Conservation (phyloP, 2,888 invertebrate species). For the Lepidochrysops patricia region DNA sequence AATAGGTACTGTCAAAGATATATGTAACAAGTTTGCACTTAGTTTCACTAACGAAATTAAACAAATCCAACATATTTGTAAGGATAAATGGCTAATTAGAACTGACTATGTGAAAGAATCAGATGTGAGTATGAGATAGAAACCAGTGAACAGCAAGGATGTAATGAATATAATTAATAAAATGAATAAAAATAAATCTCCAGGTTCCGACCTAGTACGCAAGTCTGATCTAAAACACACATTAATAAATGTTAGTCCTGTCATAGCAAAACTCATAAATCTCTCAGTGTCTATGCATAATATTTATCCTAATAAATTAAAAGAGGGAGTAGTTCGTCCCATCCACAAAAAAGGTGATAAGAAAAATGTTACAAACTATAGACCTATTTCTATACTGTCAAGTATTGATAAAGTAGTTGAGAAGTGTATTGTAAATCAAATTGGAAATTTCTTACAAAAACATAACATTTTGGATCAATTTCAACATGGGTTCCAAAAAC, state of each 20-base stretch:
- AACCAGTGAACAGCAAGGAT: conserved; percentile 11
- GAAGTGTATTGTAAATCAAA: background rate
- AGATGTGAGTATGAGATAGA: conserved; percentile 14
- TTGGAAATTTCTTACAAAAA: background rate
- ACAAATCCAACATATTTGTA: conserved; percentile 13
- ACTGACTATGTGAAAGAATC: conserved; percentile 5
- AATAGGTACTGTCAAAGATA: too few species aligned
- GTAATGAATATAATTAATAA: conserved; percentile 15
- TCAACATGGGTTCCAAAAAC: background rate
- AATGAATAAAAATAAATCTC: conserved; percentile 17
- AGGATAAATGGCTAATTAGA: conserved; percentile 12
- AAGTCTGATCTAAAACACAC: conserved; percentile 16
- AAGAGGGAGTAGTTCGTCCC: background rate
- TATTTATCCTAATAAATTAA: background rate
- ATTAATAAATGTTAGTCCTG: conserved; percentile 14
- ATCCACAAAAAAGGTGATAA: background rate
- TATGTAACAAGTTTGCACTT: too few species aligned
- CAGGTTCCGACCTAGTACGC: conserved; percentile 20
- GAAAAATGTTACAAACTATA: background rate
- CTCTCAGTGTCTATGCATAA: conserved; percentile 6
- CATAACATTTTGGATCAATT: background rate
- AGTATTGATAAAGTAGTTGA: background rate
- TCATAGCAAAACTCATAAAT: conserved; percentile 18
- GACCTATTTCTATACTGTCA: background rate
- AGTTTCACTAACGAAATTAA: background rate